Evolutionary conservation across 2,888 invertebrate species (phyloP).

Genomic region (Metellina segmentata): DNA sequence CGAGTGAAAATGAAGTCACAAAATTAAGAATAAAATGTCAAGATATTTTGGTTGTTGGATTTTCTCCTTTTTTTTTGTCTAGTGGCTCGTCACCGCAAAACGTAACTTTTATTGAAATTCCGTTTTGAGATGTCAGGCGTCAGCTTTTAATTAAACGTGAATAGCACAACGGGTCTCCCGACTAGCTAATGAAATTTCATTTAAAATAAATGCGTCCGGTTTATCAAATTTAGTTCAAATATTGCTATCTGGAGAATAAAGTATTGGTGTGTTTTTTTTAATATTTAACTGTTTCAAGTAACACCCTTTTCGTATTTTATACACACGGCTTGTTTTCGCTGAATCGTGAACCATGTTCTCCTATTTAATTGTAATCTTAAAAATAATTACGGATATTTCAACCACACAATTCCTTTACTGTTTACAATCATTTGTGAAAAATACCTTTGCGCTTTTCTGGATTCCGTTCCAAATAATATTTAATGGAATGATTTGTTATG

Average conservation of each 20-base stretch:
- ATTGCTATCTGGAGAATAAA: background rate
- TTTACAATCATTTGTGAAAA: too few species aligned
- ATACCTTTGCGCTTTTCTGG: too few species aligned
- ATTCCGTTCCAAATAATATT: too few species aligned
- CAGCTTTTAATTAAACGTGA: constrained; percentile 61
- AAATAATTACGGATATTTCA: too few species aligned
- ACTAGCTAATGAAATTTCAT: constrained; percentile 18
- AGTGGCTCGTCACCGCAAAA: constrained; percentile 7
- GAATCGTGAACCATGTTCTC: too few species aligned
- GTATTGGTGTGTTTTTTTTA: background rate
- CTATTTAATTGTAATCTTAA: too few species aligned
- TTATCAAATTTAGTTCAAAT: constrained; percentile 8
- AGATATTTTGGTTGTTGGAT: constrained; percentile 7
- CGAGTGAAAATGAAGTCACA: constrained; percentile 38
- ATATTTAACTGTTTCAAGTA: background rate
- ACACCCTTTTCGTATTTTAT: background rate
- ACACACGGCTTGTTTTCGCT: too few species aligned
- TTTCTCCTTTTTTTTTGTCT: constrained; percentile 30
- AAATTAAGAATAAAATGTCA: constrained; percentile 66
- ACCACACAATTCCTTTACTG: too few species aligned
- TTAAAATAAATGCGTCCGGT: constrained; percentile 10
- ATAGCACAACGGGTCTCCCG: background rate
- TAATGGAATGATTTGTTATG: too few species aligned
- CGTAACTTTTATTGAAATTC: constrained; percentile 47
- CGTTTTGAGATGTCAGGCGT: constrained; percentile 1